Base-by-base conservation (phyloP, 1,140 invertebrate genomes). In the Drosophila sechellia region DNA sequence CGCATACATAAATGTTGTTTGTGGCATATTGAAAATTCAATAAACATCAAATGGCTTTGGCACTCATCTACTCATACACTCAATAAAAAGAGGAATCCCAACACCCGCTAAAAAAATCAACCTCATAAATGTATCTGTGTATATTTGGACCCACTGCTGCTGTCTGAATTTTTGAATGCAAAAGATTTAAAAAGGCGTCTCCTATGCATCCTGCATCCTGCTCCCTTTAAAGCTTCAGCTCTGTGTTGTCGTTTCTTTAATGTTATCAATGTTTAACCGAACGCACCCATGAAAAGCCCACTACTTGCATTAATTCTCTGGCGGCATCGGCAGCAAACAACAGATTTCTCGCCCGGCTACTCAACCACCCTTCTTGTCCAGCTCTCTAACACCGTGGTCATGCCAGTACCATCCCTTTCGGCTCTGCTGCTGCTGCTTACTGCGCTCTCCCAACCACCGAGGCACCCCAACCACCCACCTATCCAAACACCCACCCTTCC, bases 1-100 rank as follows among this genome's bases (percentile, higher is more conserved):
- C 27, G 64, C 71, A 84, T 85, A 84, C 60, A 74, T 80, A 85
- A 81, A 81, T 85, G 78, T 85, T 86, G 81, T 81, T 78, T 80
- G 69, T 85, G 81, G 77, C 73, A 59, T 54, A 68, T 60, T 54
- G 22, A 69, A 73, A 59, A 48, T 22, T 55, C 59, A 50, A 68
- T 59, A 52, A 56, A 78, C 56, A 79, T 58, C 63, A 77, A 81
- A 77, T 73, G 74, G 73, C 72, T 75, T 75, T 75, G 72, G 72
- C 72, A 76, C 71, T 58, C 72, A 74, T 76, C 42, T 57, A 52
- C 71, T 58, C 52, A 35, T 57, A 63, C 34, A 55, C 31, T 40
- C 39, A 52, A 59, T 50, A 57, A 12, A 34, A 54, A 12, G 43
- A 13, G 15, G 45, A 48, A 63, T 40, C 22, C 48, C 8, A 13